A percentile compares a stretch with the other conserved stretches of the same genome.
Conservation (phyloP, 2,113 vertebrate species). For the Dendropsophus ebraccatus region DNA sequence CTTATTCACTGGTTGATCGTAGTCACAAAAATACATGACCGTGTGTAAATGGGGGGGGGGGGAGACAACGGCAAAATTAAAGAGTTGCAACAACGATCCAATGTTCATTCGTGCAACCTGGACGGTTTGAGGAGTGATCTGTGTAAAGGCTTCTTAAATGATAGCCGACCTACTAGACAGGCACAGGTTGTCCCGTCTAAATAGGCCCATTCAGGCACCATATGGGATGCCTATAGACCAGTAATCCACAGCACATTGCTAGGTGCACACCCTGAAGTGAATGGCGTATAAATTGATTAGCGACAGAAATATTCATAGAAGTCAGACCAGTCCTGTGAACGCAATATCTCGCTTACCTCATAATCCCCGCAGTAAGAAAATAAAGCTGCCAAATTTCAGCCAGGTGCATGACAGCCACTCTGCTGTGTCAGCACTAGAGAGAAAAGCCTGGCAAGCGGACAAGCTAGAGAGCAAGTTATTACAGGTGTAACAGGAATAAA, state of each 20-base stretch:
- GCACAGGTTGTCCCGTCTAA: too few relatives aligned
- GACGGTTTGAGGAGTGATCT: too few relatives aligned
- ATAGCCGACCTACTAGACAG: too few relatives aligned
- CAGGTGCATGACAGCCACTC: not conserved
- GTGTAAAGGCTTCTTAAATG: too few relatives aligned
- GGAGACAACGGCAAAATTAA: too few relatives aligned
- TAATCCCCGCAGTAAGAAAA: not conserved
- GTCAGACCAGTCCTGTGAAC: too few relatives aligned
- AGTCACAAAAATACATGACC: too few relatives aligned
- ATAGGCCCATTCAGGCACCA: too few relatives aligned
- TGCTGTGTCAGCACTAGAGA: slow-evolving; percentile 35
- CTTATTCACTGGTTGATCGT: too few relatives aligned
- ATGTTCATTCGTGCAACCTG: too few relatives aligned
- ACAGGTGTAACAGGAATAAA: not conserved
- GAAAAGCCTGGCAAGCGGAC: not conserved
- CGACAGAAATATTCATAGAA: not conserved
- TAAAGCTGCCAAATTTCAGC: slow-evolving; percentile 16
- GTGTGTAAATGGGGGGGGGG: too few relatives aligned
- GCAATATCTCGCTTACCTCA: not conserved
- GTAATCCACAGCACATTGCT: not conserved
- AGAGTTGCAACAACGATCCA: too few relatives aligned
- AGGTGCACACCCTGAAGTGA: not conserved
- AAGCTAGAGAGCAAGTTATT: not conserved
- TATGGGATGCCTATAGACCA: not conserved
- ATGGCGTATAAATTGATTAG: not conserved